Conservation (phyloP, 2,888 invertebrate species). For the Tetropium fuscum region DNA sequence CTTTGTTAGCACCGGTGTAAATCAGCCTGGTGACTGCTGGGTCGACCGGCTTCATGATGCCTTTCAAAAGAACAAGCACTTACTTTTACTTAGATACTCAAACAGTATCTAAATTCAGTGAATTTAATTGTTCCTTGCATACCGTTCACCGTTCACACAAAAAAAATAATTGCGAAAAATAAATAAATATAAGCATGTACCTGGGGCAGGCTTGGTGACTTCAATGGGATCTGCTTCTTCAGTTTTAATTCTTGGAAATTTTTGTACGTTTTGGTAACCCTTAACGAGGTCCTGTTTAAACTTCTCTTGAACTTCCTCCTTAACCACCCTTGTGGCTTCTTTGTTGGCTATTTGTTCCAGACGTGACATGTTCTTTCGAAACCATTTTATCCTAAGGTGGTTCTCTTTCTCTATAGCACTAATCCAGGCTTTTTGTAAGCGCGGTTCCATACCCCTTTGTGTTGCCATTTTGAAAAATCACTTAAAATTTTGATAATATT, state of each 20-base stretch:
- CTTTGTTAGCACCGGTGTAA: slow-evolving; percentile 66
- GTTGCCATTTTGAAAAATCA: slow-evolving; percentile 1
- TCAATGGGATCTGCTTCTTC: slow-evolving; percentile 39
- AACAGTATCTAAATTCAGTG: no score
- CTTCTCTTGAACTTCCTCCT: slow-evolving; percentile 53
- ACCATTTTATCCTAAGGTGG: slow-evolving; percentile 61
- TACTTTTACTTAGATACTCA: no score
- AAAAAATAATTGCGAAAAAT: no score
- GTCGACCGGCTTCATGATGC: slow-evolving; percentile 69
- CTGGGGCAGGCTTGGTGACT: no score
- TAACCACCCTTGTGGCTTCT: slow-evolving; percentile 49
- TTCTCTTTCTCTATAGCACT: slow-evolving; percentile 58
- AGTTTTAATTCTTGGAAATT: slow-evolving; percentile 41
- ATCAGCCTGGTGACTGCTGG: slow-evolving; percentile 65
- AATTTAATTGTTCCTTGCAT: no score
- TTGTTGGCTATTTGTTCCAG: slow-evolving; percentile 56
- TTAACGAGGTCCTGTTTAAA: slow-evolving; percentile 40
- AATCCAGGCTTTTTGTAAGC: slow-evolving; percentile 44
- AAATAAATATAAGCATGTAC: no score
- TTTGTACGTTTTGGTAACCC: slow-evolving; percentile 49
- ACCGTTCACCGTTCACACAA: no score
- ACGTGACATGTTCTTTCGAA: slow-evolving; percentile 58
- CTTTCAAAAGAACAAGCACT: slow-evolving; percentile 2
- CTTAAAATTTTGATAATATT: background rate
- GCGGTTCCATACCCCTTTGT: slow-evolving; percentile 37